Conservation (phyloP, 2,888 invertebrate genomes). For the Drosophila pseudotalamancana region DNA sequence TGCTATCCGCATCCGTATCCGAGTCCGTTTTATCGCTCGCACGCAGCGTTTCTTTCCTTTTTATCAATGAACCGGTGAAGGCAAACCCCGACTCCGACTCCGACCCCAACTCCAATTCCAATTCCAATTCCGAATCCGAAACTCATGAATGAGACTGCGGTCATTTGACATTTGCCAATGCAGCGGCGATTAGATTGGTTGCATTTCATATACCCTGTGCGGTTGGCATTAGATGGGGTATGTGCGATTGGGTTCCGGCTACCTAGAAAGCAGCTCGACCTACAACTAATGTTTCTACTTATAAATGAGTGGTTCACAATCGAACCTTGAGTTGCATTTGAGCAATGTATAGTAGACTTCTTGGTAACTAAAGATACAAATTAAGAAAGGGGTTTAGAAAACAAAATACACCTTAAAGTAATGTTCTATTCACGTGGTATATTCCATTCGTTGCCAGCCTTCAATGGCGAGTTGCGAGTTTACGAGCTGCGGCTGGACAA, state of each 20-base stretch:
- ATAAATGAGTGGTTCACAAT: too few species aligned
- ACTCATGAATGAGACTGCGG: conserved; percentile 62
- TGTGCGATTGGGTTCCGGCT: neutral
- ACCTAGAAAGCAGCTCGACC: too few species aligned
- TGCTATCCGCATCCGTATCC: conserved; percentile 39
- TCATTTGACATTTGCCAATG: conserved; percentile 65
- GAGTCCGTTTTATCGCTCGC: conserved; percentile 48
- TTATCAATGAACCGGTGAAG: conserved; percentile 52
- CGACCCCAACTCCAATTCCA: neutral
- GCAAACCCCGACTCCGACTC: conserved; percentile 8
- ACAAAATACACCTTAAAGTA: too few species aligned
- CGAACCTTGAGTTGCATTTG: too few species aligned
- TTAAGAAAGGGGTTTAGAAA: too few species aligned
- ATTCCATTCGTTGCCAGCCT: neutral
- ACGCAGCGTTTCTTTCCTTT: conserved; percentile 44
- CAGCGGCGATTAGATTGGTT: conserved; percentile 62
- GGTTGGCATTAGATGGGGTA: neutral
- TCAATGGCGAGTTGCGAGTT: neutral
- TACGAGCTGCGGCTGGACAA: conserved; percentile 40
- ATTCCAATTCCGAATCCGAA: too few species aligned
- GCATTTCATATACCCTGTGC: conserved; percentile 31
- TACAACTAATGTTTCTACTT: too few species aligned
- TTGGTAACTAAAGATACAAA: too few species aligned
- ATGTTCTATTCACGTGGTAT: conserved; percentile 8
- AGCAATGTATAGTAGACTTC: too few species aligned